Evolutionary conservation across 2,888 invertebrate species (phyloP).

Genomic region (Lasioglossum villosulum): DNA sequence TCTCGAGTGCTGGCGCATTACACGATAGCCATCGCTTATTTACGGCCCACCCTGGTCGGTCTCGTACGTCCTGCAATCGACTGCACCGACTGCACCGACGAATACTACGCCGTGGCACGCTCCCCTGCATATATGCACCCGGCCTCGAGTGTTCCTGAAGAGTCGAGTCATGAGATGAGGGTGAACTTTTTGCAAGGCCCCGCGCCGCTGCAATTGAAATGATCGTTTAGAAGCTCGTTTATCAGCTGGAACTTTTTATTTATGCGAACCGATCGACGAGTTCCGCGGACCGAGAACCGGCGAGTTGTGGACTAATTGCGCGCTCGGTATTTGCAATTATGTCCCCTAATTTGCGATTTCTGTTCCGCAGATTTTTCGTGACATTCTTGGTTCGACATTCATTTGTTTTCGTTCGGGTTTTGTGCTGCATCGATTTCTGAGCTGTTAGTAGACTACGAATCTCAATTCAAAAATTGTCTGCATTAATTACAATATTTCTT

Average conservation of each 20-base stretch:
- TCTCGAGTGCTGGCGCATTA: conserved; percentile 73
- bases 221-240: conserved; percentile 7
- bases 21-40: conserved; percentile 79
- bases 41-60: conserved; percentile 46
- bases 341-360: background rate
- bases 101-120: background rate
- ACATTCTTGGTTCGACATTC: background rate
- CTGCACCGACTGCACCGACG: background rate
- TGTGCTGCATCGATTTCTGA: background rate
- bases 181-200: background rate
- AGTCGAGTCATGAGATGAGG: conserved; percentile 12
- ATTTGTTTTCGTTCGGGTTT: background rate
- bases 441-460: background rate
- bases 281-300: background rate
- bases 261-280: background rate
- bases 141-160: background rate
- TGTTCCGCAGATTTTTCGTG: background rate
- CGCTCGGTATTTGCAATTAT: background rate
- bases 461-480: too few species aligned
- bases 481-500: too few species aligned
- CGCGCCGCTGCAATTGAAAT: background rate
- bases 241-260: background rate
- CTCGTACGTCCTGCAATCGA: conserved; percentile 45
- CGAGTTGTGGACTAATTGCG: background rate
- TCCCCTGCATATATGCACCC: background rate